Evolutionary conservation across 1,140 invertebrate species (phyloP), one percentile per base, ranked within the genome.

Genomic region (Diuraphis noxia): DNA sequence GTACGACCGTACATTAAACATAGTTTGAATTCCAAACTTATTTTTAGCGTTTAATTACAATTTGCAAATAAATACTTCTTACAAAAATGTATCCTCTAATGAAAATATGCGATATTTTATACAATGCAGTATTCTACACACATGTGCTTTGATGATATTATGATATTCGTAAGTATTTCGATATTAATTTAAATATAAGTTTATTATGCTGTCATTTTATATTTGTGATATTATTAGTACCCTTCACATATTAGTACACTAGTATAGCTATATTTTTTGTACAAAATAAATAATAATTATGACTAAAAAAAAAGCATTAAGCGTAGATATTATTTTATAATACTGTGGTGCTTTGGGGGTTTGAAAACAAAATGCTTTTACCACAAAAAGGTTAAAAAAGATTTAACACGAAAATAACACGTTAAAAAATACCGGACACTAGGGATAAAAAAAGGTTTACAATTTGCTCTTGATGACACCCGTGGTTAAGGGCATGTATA

Each of bases 321-420:
- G 38, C 36, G 2, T 8, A 23, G 21, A 79, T 79, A 79, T 36
- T 63, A 10, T 63, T 63, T 21, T 36, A 63, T 21, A 36, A 79
- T 79, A 36, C 19, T 84, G 40, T 46, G 41, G 40, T 41, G n/a
- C 49, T 36, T 38, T n/a, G 25, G 25, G 1, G 81, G 72, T 34
- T 72, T 41, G 40, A 41, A 84, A 84, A 86, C 43, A 49, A 40
- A 52, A 87, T 0, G 52, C 23, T 87, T 87, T 87, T 52, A 19
- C 21, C 43, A 23, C n/a, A 25, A 56, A 87, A 87, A 56, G 85
- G 46, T 87, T 49, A 87, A 87, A 87, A 87, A 87, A 46, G 23
- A 56, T 56, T 87, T 17, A 41, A 38, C 85, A 34, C 23, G 49
- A 87, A 87, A 87, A 87, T 87, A 87, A 87, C 85, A 52, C 85